These are phyloP conservation scores for Agrilus planipennis DNA, from an alignment of 1,140 invertebrate species.

Conservation along the genomic window DNA sequence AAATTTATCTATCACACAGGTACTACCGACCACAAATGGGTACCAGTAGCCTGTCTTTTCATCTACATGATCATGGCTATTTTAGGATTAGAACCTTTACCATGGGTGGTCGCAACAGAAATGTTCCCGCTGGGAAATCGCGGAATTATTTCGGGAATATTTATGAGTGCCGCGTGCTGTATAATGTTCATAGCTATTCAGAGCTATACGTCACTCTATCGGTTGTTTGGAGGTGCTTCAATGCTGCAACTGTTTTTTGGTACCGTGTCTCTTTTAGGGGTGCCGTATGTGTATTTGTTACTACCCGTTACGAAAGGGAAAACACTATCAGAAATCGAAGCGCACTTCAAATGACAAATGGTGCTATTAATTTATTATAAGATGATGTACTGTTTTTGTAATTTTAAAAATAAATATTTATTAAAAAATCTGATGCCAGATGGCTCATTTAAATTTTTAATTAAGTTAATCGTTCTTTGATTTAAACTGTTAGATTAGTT, in stretches of 20 bases:
- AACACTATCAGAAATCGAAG: conserved; percentile 52
- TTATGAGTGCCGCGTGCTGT: background rate
- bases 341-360: too few relatives aligned
- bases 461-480: too few relatives aligned
- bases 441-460: too few relatives aligned
- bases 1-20: background rate
- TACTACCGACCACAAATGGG: background rate
- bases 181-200: background rate
- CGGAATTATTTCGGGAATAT: conserved; percentile 41
- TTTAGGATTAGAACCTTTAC: conserved; percentile 43
- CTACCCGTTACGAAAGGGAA: conserved; percentile 61
- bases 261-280: conserved; percentile 42
- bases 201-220: background rate
- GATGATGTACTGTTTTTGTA: too few relatives aligned
- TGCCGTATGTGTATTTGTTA: conserved; percentile 46
- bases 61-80: conserved; percentile 43
- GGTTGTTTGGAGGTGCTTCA: background rate
- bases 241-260: conserved; percentile 53
- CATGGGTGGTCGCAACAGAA: conserved; percentile 49
- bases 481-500: too few relatives aligned
- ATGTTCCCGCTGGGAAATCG: conserved; percentile 46
- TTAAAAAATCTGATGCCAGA: too few relatives aligned
- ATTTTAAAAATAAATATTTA: too few relatives aligned
- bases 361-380: too few relatives aligned
- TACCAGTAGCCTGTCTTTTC: conserved; percentile 17